Evolutionary conservation across 2,113 vertebrate genomes (phyloP), one percentile per base, ranked within the genome.

Genomic region (Crypturellus undulatus): DNA sequence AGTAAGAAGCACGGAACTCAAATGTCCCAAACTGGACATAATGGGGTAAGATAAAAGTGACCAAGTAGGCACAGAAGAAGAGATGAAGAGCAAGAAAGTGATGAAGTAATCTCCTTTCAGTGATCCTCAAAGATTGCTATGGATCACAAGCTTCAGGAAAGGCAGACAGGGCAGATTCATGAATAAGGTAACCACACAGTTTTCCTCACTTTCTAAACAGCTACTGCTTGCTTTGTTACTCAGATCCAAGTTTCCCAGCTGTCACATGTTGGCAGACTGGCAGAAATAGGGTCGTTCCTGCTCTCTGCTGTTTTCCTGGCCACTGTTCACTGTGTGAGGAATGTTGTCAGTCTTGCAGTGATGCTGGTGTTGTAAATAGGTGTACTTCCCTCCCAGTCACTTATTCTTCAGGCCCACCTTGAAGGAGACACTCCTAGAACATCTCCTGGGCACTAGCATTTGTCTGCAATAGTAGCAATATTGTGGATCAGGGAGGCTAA

Each of bases 111-210:
- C 4, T 85, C 47, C 38, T 51, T 20, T 40, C 30, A 54, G 1
- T 32, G 18, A 24, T 83, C 56, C 22, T 70, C 17, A 7, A 30
- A n/a, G 36, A 69, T 21, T 73, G 6, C 40, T 79, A 10, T 11
- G 25, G 40, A 10, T 10, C 51, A 8, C 6, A 72, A 36, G 15
- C 36, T 34, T 84, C 28, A 69, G 51, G 67, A 90, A 49, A 4
- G 19, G 14, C 52, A 42, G 47, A 12, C 12, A 49, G 70, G 13
- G n/a, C 3, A 30, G 40, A 26, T 0, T 0, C 12, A 59, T 0
- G 4, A 73, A 64, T 10, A 7, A 49, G 12, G 30, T 34, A n/a
- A 42, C 2, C 34, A 1, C 8, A 42, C 9, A 69, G 21, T 67
- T 78, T 84, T 42, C 36, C 16, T 56, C 6, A 13, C 12, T 47